phyloP scores from a whole-genome alignment of 2,113 vertebrate species.

The Vulpes vulpes region DNA sequence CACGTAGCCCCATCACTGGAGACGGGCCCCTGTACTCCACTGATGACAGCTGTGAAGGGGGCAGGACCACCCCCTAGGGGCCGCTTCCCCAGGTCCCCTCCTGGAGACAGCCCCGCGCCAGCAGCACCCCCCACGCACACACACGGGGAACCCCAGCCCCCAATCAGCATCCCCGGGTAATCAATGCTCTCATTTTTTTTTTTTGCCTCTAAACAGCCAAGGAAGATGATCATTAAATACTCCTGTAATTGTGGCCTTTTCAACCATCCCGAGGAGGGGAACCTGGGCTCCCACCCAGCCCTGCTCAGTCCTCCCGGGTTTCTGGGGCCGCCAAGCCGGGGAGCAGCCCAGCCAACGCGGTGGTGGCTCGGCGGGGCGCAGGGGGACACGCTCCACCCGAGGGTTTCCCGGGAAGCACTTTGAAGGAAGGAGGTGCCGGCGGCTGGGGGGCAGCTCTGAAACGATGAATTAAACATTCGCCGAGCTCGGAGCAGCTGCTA shows the following conservation, averaged over 20 bases:
- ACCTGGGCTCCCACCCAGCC: constrained; percentile 69
- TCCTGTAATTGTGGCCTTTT: constrained; percentile 65
- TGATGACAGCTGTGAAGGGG: not conserved
- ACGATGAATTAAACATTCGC: constrained; percentile 84
- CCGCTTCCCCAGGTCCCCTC: not conserved
- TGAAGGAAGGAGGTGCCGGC: constrained; percentile 45
- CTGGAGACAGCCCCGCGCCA: not conserved
- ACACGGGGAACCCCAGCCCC: constrained; percentile 8
- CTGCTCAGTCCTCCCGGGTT: not conserved
- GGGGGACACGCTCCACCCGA: not conserved
- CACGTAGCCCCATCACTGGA: not conserved
- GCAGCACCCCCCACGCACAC: not conserved
- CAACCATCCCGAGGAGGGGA: constrained; percentile 48
- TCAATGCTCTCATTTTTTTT: constrained; percentile 83
- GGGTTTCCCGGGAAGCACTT: constrained; percentile 77
- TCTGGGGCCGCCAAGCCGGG: not conserved
- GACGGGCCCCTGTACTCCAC: not conserved
- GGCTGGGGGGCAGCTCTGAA: not conserved
- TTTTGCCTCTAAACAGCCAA: constrained; percentile 64
- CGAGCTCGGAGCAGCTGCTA: constrained; percentile 72
- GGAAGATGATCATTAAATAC: constrained; percentile 81
- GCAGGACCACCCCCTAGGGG: not conserved
- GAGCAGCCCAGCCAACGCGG: too few relatives aligned
- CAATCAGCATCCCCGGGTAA: constrained; percentile 73
- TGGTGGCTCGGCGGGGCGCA: too few relatives aligned